Conservation (phyloP, 2,113 vertebrate species). For the Oxygymnocypris stewartii region DNA sequence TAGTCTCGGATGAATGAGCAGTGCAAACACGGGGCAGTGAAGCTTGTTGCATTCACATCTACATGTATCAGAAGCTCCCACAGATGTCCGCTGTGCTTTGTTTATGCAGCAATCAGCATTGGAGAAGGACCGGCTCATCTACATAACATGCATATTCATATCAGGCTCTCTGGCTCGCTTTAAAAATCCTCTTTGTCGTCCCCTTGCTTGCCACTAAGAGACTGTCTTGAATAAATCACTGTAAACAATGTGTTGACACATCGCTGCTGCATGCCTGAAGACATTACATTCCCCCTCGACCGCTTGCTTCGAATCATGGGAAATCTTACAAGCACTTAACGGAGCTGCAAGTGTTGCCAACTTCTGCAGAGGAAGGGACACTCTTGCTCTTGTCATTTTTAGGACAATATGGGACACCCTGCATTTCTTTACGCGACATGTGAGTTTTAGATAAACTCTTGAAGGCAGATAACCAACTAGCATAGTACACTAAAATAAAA, state of each 20-base stretch:
- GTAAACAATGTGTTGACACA: constrained; percentile 47
- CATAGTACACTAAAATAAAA: not conserved
- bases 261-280: not conserved
- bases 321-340: constrained; percentile 23
- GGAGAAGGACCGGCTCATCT: constrained; percentile 47
- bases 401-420: not conserved
- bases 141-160: constrained; percentile 57
- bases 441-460: not conserved
- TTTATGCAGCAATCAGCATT: constrained; percentile 53
- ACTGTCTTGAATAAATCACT: constrained; percentile 45
- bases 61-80: constrained; percentile 28
- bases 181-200: constrained; percentile 43
- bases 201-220: constrained; percentile 41
- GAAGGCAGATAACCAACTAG: not conserved
- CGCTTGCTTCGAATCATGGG: not conserved
- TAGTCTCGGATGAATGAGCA: constrained; percentile 47
- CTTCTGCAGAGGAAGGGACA: not conserved
- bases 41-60: constrained; percentile 30
- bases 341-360: not conserved
- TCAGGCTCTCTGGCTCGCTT: constrained; percentile 42
- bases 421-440: not conserved
- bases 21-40: constrained; percentile 23
- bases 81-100: constrained; percentile 47
- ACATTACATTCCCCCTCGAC: not conserved
- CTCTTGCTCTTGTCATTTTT: not conserved